Evolutionary conservation across 1,140 invertebrate genomes (phyloP), one percentile per base, ranked within the genome.

Genomic region (Luehdorfia chinensis): DNA sequence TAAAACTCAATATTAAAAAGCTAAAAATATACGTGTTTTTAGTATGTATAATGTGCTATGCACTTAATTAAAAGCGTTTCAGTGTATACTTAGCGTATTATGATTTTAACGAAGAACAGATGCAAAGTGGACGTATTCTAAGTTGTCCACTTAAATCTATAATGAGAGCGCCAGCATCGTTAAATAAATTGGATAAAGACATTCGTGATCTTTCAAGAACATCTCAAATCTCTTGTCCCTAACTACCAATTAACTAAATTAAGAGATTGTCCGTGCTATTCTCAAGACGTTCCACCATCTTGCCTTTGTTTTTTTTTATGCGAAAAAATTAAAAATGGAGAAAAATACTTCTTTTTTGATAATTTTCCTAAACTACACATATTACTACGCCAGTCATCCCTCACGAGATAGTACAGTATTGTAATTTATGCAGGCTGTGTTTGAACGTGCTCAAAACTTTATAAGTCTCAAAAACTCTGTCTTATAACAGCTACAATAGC

Each of bases 151-250:
- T 79, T 67, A 70, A 53, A 58, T 72, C 73, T 62, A 77, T 85
- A 85, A 85, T 84, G 81, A 85, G 77, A 72, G 75, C 67, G 66
- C 69, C 65, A 69, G 60, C 72, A 67, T 85, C 81, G 77, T 85
- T 85, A 85, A 85, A 85, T 78, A 85, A 84, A 85, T 85, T 84
- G 81, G 81, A 85, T 84, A 84, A 83, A 85, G 79, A 85, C 81
- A 72, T 76, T 74, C 75, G 69, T 78, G 81, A 85, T 81, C 75
- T 84, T 71, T 85, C 73, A 73, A 81, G 79, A 80, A 75, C 75
- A 68, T 68, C 79, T 84, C 76, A 66, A 80, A 78, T 63, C 68
- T 69, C 73, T 81, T 66, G 59, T 70, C 67, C 68, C 75, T 79
- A 77, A 83, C 75, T 84, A 68, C 74, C 78, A 81, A 85, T 85